Percentiles rank a stretch among this genome's conserved stretches.
These are phyloP conservation scores for Heloderma charlesbogerti DNA, from an alignment of 2,113 vertebrate genomes.

Conservation along the genomic window DNA sequence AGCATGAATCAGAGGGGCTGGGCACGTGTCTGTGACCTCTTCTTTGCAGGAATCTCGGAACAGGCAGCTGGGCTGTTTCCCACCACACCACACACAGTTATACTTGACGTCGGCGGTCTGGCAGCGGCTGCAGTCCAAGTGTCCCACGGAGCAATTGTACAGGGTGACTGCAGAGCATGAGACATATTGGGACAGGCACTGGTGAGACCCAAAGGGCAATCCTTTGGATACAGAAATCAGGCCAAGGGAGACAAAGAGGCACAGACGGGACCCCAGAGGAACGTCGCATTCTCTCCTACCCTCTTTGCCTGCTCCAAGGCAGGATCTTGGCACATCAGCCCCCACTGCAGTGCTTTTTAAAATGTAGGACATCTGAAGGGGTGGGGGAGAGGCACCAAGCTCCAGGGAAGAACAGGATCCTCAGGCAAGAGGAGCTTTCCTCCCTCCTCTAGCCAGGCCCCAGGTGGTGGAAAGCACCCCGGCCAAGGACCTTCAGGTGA, in stretches of 20 bases:
- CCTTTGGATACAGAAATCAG: not conserved
- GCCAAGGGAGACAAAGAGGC: not conserved
- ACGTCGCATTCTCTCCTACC: not conserved
- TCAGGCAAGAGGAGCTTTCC: not conserved
- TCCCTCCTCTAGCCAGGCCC: not conserved
- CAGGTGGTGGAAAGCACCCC: not conserved
- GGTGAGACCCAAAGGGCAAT: not conserved
- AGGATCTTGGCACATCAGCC: not conserved
- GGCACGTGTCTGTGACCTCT: constrained; percentile 86
- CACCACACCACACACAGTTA: constrained; percentile 93
- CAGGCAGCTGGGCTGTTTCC: constrained; percentile 82
- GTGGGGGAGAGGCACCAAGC: not conserved
- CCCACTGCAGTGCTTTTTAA: no score
- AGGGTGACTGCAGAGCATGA: constrained; percentile 84
- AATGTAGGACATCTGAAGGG: not conserved
- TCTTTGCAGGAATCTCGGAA: constrained; percentile 86
- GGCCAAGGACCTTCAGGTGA: not conserved
- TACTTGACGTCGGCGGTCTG: constrained; percentile 89
- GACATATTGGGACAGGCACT: constrained; percentile 25
- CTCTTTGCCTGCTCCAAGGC: not conserved
- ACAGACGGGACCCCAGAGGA: not conserved
- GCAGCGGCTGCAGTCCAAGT: constrained; percentile 94
- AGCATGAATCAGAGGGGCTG: constrained; percentile 89
- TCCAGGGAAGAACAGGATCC: not conserved
- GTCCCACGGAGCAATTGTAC: constrained; percentile 95